Conservation (phyloP, 2,113 vertebrate species). For the Hucho hucho region DNA sequence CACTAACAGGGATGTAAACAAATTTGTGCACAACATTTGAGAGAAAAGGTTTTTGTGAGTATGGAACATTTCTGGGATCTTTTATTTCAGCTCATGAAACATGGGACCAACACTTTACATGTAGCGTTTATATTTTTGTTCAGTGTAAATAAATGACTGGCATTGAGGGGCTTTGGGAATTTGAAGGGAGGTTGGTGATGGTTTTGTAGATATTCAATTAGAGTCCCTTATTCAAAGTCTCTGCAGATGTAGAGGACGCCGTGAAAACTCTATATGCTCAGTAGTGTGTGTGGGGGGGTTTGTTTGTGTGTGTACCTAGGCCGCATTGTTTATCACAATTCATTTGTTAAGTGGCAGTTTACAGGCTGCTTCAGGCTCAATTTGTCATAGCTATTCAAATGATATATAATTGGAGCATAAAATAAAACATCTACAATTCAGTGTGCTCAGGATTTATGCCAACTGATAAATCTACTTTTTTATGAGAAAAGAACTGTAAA, state of each 20-base stretch:
- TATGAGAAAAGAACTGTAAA: not conserved
- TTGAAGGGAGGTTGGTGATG: constrained; percentile 1
- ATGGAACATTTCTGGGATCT: too few relatives aligned
- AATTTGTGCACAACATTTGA: too few relatives aligned
- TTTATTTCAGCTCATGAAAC: too few relatives aligned
- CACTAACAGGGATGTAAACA: too few relatives aligned
- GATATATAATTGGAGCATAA: not conserved
- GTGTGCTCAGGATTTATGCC: not conserved
- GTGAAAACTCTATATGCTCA: constrained; percentile 48
- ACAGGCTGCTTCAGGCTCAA: constrained; percentile 42
- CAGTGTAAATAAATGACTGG: constrained; percentile 24
- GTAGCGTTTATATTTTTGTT: too few relatives aligned
- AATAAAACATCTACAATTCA: constrained; percentile 4
- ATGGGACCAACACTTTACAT: too few relatives aligned
- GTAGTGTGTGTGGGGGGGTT: constrained; percentile 11
- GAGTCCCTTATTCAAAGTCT: constrained; percentile 25
- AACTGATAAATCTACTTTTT: not conserved
- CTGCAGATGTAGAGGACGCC: constrained; percentile 12
- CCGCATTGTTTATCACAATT: constrained; percentile 66
- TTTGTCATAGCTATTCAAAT: constrained; percentile 40
- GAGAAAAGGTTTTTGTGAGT: too few relatives aligned
- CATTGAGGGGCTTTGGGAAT: constrained; percentile 21
- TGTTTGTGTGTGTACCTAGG: constrained; percentile 51
- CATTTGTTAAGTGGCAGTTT: constrained; percentile 74
- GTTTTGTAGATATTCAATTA: constrained; percentile 30